Evolutionary conservation across 1,140 invertebrate species (phyloP), one percentile per base, ranked within the genome.

Genomic region (Periplaneta americana): DNA sequence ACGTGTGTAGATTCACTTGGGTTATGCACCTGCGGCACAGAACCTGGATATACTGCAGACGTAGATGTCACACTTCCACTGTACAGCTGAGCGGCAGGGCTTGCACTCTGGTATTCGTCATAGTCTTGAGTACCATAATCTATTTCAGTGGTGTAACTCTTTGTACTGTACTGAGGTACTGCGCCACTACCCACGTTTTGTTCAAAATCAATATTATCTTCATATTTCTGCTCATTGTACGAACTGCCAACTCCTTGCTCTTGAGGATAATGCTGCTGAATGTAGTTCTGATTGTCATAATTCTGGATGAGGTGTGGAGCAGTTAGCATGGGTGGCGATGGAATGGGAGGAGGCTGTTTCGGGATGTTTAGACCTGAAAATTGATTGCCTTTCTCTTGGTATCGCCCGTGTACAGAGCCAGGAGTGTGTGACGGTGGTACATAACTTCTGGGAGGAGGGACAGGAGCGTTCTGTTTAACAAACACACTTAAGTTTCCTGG

Each of bases 31-130:
- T 57, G 17, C 28, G 74, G 28, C 6, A 81, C 5, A 33, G 81
- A 39, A 78, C 34, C 33, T 33, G 82, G 78, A 39, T 80, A 82
- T 66, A 78, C 33, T n/a, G 48, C 15, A 34, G 82, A 66, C 28
- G 48, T 22, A 5, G 82, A 83, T 18, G 75, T 66, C 13, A 83
- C 82, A 83, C 80, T 74, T 34, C 82, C 76, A 75, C 80, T 79
- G 79, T 81, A 83, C 1, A 80, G 78, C 33, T 83, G 82, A 10
- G 76, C 15, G 10, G 18, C 34, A 39, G 28, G n/a, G 17, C 36
- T 34, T 36, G 31, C 18, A 39, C 35, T 39, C 6, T 15, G 76
- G n/a, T 28, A n/a, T 18, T 76, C 75, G 28, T 5, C 10, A n/a
- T n/a, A 28, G 22, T 66, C 48, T 66, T 66, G 22, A 28, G 8